These are phyloP conservation scores for Aleiodes leptofemur DNA, from an alignment of 2,888 invertebrate genomes.

Conservation along the genomic window DNA sequence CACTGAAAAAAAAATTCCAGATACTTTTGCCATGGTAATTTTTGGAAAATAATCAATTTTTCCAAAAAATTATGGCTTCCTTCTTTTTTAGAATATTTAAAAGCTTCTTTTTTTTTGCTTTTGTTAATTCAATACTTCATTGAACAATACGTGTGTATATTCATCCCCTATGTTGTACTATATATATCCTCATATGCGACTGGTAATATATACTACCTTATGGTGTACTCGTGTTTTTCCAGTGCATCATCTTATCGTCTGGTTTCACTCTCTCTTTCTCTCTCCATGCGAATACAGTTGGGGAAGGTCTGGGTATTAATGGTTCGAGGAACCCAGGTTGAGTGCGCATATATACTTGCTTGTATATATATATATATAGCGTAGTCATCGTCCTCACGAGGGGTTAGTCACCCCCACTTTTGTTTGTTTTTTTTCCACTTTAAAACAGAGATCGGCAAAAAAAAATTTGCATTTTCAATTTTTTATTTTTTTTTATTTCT, in stretches of 20 bases:
- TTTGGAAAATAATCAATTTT: too few species aligned
- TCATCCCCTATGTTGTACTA: neutral
- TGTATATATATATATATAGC: neutral
- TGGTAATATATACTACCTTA: neutral
- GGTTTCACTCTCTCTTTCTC: conserved; percentile 35
- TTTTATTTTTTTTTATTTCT: too few species aligned
- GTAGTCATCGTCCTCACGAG: conserved; percentile 32
- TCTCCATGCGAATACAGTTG: conserved; percentile 58
- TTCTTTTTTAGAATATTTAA: too few species aligned
- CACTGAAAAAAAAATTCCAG: too few species aligned
- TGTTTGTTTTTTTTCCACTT: conserved; percentile 22
- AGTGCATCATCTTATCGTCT: conserved; percentile 34
- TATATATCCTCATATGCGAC: too few species aligned
- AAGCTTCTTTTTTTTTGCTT: too few species aligned
- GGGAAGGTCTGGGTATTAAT: conserved; percentile 60
- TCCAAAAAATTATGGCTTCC: too few species aligned
- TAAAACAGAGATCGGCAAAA: too few species aligned
- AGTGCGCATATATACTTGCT: conserved; percentile 3
- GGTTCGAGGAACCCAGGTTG: conserved; percentile 46
- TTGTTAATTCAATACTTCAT: neutral
- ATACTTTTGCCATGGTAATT: too few species aligned
- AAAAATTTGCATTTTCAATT: too few species aligned
- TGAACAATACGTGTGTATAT: conserved; percentile 26
- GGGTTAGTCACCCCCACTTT: conserved; percentile 38
- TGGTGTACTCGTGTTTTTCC: conserved; percentile 23